Conservation (phyloP, 1,140 invertebrate genomes). For the Contarinia nasturtii region DNA sequence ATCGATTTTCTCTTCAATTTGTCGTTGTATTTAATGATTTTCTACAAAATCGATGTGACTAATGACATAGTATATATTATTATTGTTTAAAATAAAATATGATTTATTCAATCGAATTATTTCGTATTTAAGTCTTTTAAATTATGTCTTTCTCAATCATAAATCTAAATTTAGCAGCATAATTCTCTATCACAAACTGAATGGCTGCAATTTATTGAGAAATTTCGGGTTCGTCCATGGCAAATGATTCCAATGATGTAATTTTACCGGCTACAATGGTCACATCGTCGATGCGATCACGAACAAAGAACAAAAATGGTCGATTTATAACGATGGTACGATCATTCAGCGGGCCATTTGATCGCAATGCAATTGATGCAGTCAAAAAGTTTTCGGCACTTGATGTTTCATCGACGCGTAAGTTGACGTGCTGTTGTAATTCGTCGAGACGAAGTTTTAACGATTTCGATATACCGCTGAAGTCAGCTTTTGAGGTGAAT, state of each 20-base stretch:
- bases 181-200: too few species aligned
- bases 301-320: constrained; percentile 47
- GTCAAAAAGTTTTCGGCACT: constrained; percentile 15
- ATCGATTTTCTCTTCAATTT: too few species aligned
- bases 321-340: constrained; percentile 34
- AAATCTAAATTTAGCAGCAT: too few species aligned
- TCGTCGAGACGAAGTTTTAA: constrained; percentile 33
- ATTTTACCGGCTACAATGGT: constrained; percentile 39
- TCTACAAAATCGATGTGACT: too few species aligned
- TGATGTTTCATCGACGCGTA: constrained; percentile 30
- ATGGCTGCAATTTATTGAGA: too few species aligned
- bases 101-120: too few species aligned
- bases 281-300: constrained; percentile 35
- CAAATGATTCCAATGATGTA: not conserved
- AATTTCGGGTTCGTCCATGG: not conserved
- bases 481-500: constrained; percentile 31
- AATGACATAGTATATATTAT: too few species aligned
- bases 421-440: constrained; percentile 36
- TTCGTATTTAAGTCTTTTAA: too few species aligned
- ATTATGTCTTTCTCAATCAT: too few species aligned
- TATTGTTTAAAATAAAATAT: too few species aligned
- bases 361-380: constrained; percentile 8
- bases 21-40: too few species aligned
- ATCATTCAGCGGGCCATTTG: constrained; percentile 7
- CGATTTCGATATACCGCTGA: constrained; percentile 31